phyloP scores from a whole-genome alignment of 2,113 vertebrate genomes.

The Platysternon megacephalum region DNA sequence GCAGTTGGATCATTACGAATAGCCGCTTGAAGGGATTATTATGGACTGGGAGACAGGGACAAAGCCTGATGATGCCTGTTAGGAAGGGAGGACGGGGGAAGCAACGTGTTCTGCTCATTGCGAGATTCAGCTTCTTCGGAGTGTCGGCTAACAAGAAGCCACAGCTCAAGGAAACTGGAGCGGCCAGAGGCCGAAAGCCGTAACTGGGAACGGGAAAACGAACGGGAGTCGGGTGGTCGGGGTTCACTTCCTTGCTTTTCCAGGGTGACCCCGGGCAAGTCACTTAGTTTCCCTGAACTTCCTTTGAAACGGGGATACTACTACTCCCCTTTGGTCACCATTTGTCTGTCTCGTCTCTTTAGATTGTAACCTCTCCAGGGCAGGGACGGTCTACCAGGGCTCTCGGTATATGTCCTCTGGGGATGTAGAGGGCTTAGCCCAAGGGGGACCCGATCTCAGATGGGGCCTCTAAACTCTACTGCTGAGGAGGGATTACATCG shows the following conservation, averaged over 20 bases:
- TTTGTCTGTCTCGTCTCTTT: background rate
- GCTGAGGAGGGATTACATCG: background rate
- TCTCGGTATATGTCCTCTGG: background rate
- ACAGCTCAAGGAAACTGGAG: background rate
- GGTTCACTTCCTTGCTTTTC: background rate
- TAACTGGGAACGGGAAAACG: background rate
- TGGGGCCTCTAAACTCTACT: background rate
- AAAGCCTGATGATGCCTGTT: too few relatives aligned
- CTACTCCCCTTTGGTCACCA: background rate
- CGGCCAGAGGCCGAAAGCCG: background rate
- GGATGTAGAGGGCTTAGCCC: background rate
- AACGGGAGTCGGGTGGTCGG: background rate
- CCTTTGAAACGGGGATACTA: background rate
- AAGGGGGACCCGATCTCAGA: background rate
- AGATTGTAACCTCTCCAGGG: background rate
- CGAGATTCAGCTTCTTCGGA: background rate
- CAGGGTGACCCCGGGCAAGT: fast-evolving
- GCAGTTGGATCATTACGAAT: too few relatives aligned
- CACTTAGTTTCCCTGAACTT: background rate
- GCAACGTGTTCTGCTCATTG: background rate
- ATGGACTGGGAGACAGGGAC: too few relatives aligned
- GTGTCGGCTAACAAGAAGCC: background rate
- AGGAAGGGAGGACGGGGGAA: too few relatives aligned
- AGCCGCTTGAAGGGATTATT: too few relatives aligned
- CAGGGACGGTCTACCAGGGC: background rate